phyloP scores from a whole-genome alignment of 2,888 invertebrate genomes.

The Drosophila aldrichi region DNA sequence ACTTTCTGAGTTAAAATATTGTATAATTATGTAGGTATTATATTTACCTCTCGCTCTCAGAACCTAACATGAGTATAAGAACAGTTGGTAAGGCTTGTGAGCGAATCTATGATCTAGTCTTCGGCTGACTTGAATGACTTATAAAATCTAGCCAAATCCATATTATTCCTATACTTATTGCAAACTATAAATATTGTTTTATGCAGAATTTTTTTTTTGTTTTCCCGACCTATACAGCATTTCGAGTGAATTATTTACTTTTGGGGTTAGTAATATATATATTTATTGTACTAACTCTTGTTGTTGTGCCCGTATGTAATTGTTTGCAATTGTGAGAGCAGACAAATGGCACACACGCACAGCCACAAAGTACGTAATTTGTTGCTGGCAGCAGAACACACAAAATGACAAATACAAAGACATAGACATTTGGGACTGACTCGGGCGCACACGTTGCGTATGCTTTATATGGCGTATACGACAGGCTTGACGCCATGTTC shows the following conservation, averaged over 20 bases:
- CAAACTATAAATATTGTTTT: neutral
- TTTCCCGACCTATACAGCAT: neutral
- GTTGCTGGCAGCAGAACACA: neutral
- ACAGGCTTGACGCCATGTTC: conserved; percentile 11
- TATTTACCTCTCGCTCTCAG: too few species aligned
- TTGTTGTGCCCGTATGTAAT: neutral
- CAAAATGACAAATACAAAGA: conserved; percentile 11
- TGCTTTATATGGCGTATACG: conserved; percentile 26
- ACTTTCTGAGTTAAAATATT: too few species aligned
- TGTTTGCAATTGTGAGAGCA: neutral
- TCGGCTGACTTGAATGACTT: neutral
- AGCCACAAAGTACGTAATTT: conserved; percentile 24
- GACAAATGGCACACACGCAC: conserved; percentile 30
- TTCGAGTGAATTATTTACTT: neutral
- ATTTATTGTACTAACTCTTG: neutral
- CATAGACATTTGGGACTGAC: conserved; percentile 7
- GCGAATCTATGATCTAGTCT: neutral
- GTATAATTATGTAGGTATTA: too few species aligned
- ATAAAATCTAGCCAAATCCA: neutral
- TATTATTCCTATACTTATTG: neutral
- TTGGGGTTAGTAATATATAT: neutral
- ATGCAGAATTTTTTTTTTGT: neutral
- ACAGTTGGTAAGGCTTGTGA: too few species aligned
- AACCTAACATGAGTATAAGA: too few species aligned
- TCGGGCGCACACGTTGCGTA: conserved; percentile 15